Base-by-base conservation (phyloP, 2,113 vertebrate genomes). In the Albula goreensis region DNA sequence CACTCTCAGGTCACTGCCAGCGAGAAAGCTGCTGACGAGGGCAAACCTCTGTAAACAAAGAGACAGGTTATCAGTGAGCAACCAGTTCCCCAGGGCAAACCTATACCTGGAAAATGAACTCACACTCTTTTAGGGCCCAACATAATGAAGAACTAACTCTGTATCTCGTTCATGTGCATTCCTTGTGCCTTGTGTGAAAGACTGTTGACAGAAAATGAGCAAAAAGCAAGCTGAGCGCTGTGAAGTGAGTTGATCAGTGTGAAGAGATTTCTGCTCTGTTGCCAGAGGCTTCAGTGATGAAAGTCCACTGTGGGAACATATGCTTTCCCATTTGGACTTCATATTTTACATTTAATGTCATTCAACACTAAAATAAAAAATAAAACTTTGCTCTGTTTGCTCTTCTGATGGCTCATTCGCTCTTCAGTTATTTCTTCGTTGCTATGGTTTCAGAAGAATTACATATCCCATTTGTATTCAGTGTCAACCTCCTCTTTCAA, bases 371-470 rank as follows among this genome's bases (percentile, higher is more conserved):
- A 74, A 74, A 31, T 22, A 13, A 31, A 70, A 70, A 70, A 53
- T 15, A 57, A 56, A 90, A 53, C 86, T 80, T 60, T 89, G 84
- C 91, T 25, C n/a, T 9, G 56, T 31, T 60, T 12, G 53, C 81
- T 57, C 25, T 41, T n/a, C 5, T 83, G 83, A 78, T 84, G 87
- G 86, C 87, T 31, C 52, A 85, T 87, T 85, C 78, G 13, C 1
- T 51, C 22, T 87, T 74, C 88, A 50, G 90, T 93, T 92, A 89
- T 89, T 13, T 56, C 80, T 70, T 86, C 90, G 88, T 91, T 88
- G 83, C 91, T 87, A 86, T 89, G 87, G 89, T 89, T 91, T 90
- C 90, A 90, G 80, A 66, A 89, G 81, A 89, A 0, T 10, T 82
- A 85, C 86, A 82, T 66, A 66, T 50, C 86, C 88, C 80, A 88